Conservation (phyloP, 2,888 invertebrate species). For the Apamea sordens region DNA sequence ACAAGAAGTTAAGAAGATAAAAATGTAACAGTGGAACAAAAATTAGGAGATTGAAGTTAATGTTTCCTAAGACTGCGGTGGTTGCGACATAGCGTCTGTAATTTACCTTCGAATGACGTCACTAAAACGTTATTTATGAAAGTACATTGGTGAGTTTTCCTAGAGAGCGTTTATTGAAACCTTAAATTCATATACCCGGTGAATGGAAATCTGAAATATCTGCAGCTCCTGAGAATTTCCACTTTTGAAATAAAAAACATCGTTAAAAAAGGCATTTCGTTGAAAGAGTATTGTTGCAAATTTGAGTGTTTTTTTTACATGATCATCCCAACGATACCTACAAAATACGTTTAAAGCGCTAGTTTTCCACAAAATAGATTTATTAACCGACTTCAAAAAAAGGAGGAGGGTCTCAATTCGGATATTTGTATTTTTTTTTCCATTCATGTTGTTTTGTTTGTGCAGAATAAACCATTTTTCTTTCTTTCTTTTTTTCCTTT, state of each 20-base stretch:
- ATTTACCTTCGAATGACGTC: neutral
- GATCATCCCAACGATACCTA: neutral
- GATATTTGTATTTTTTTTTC: too few species aligned
- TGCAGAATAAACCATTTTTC: neutral
- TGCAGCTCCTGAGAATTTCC: neutral
- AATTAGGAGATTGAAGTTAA: neutral
- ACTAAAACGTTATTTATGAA: neutral
- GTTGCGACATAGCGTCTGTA: neutral
- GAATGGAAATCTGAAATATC: neutral
- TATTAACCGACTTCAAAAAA: too few species aligned
- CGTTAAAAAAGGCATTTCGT: neutral
- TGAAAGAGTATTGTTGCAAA: neutral
- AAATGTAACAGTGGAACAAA: neutral
- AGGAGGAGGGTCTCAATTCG: too few species aligned
- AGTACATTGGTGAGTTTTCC: neutral
- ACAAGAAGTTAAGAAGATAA: constrained; percentile 71
- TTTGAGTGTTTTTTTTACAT: too few species aligned
- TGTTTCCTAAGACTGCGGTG: neutral
- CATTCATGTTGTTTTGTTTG: neutral
- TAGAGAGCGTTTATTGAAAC: neutral
- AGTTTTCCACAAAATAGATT: neutral
- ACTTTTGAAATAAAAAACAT: neutral
- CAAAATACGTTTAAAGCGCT: neutral
- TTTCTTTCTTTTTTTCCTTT: neutral
- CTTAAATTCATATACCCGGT: neutral